These are phyloP conservation scores for Silurus aristotelis DNA, from an alignment of 2,797 vertebrate genomes.

Conservation along the genomic window DNA sequence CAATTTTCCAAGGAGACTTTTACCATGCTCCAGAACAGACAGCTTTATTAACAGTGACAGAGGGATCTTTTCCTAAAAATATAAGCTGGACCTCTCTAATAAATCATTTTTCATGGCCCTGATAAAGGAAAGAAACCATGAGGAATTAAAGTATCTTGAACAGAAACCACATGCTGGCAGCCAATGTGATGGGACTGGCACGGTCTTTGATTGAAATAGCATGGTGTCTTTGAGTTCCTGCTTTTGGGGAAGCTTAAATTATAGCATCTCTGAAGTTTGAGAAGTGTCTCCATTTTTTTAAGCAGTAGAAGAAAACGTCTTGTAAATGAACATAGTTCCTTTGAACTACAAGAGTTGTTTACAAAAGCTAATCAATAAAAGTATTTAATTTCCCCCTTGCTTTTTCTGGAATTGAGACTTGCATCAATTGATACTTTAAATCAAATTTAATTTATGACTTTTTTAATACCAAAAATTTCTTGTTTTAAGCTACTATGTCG, in stretches of 20 bases:
- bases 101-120: constrained; percentile 80
- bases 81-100: constrained; percentile 75
- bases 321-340: constrained; percentile 47
- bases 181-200: constrained; percentile 64
- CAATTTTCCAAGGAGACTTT: constrained; percentile 49
- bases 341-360: constrained; percentile 33
- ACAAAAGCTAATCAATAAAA: background rate
- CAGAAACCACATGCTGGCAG: constrained; percentile 71
- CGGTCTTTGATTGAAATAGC: constrained; percentile 79
- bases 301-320: constrained; percentile 49
- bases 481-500: background rate
- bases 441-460: background rate
- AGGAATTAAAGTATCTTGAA: constrained; percentile 73
- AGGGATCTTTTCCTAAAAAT: constrained; percentile 76
- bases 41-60: constrained; percentile 78
- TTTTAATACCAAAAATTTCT: background rate
- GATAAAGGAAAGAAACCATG: constrained; percentile 73
- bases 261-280: constrained; percentile 68
- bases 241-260: constrained; percentile 74
- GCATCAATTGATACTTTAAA: background rate
- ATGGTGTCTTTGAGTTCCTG: constrained; percentile 72
- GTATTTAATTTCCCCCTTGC: no score
- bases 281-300: constrained; percentile 58
- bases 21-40: constrained; percentile 66
- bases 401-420: background rate